Percentiles rank a stretch among this genome's conserved stretches.
Conservation (phyloP, 2,797 vertebrate species). For the Platyrinchus mystaceus region DNA sequence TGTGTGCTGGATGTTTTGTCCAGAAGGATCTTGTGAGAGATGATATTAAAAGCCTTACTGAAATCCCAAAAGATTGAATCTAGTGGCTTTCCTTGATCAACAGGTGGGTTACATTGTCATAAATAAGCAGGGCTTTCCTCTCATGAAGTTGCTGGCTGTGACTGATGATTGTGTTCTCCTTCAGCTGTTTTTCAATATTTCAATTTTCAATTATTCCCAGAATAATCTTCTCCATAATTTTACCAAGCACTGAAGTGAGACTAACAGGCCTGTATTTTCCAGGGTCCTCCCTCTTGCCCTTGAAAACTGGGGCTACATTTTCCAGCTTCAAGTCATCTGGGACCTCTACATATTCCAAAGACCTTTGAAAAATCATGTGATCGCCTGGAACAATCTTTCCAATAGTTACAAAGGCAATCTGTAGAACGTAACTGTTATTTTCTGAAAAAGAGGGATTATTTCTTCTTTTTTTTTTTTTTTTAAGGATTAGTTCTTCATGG, state of each 20-base stretch:
- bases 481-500: neutral
- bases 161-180: neutral
- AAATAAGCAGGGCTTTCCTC: neutral
- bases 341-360: neutral
- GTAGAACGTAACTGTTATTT: neutral
- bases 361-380: neutral
- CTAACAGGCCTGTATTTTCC: neutral
- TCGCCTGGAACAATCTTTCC: neutral
- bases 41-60: neutral
- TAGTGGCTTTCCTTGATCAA: neutral
- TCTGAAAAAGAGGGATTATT: neutral
- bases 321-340: rapidly evolving
- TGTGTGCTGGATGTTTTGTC: neutral
- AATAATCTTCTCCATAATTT: neutral
- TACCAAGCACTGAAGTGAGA: neutral
- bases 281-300: neutral
- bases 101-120: neutral
- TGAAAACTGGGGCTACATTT: neutral
- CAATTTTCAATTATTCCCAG: no score
- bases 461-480: neutral
- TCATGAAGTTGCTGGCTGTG: neutral
- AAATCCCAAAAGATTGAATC: neutral
- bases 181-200: neutral
- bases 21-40: neutral
- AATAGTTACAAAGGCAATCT: neutral